Base-by-base conservation (phyloP, 2,888 invertebrate genomes). In the Drosophila prostipennis region DNA sequence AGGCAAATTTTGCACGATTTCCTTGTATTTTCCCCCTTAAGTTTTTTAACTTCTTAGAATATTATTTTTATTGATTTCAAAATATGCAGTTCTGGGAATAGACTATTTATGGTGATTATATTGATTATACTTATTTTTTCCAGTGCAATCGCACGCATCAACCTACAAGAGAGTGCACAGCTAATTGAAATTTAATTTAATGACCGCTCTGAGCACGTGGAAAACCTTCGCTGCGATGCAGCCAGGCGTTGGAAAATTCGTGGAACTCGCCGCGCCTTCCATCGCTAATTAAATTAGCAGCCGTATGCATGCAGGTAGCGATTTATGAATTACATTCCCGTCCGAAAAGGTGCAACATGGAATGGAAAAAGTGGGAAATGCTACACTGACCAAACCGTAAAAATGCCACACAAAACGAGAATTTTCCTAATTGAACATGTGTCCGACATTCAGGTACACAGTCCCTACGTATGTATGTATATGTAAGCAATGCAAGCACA, bases 351-450 rank as follows among this genome's bases (percentile, higher is more conserved):
- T 63, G 37, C 52, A 14, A 11, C 68, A 23, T 56, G 56, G 11
- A 57, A 56, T 19, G 57, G 11, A 16, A 26, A n/a, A 65, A 61
- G 48, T 52, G 86, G 65, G 71, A 45, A 61, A 60, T 58, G 56
- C 55, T 53, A 32, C 71, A 59, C 49, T 45, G 52, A 48, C 43
- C 48, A 26, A 23, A 46, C 60, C 55, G 58, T 86, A 69, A 67
- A 80, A 74, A 52, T 67, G 73, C 55, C 63, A 43, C 52, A 64
- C 68, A 67, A 57, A 54, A 67, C 58, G 23, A 52, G 61, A 55
- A 74, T 80, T 84, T 78, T 55, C 61, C 76, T 76, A 81, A 81
- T 81, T 81, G 87, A 81, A 84, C 80, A 81, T 85, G 79, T 81
- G 82, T 81, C 61, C 55, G 49, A 39, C 63, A 57, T 52, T 40